Base-by-base conservation (phyloP, 2,113 vertebrate genomes). In the Stigmatopora argus region DNA sequence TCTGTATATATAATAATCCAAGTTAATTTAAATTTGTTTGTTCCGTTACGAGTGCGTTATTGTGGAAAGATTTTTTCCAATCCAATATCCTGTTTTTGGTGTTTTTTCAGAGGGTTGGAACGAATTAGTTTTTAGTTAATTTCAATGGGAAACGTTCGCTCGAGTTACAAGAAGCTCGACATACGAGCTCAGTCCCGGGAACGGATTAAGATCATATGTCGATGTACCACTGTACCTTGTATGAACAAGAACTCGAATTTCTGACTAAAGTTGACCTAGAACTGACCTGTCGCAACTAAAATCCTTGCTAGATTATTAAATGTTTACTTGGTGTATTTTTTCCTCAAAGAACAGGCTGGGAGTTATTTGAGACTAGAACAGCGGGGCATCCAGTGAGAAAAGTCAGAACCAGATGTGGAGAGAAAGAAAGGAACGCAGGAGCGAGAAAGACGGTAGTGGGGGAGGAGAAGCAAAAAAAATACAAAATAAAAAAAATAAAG, bases 331-430 rank as follows among this genome's bases (percentile, higher is more conserved):
- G 49, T 65, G 61, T 52, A 5, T 70, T 76, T 71, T 56, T 56
- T 53, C 23, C 5, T 23, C 13, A 55, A 34, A 66, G 58, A 26
- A 31, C 26, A 6, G 64, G 35, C 46, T 1, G 75, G 59, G 46
- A 74, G 77, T 75, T 52, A 23, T 31, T n/a, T 69, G 66, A 5
- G 5, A 23, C 48, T 45, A 55, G 60, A 69, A 59, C 52, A 48
- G 59, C 14, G 0, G 68, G 41, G 18, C 2, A 6, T 44, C 71
- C 48, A 55, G 65, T 8, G 45, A 69, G 47, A 73, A 23, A 73
- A 73, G 78, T 74, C 66, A 70, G 74, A 79, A 80, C 70, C 87
- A 87, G 86, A 85, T 86, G 84, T 84, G 74, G 64, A 63, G 8
- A 48, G 13, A 19, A 61, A 62, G 14, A 21, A 63, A 70, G 23